Evolutionary conservation across 2,888 invertebrate genomes (phyloP).

Genomic region (Drosophila nr. fundita): DNA sequence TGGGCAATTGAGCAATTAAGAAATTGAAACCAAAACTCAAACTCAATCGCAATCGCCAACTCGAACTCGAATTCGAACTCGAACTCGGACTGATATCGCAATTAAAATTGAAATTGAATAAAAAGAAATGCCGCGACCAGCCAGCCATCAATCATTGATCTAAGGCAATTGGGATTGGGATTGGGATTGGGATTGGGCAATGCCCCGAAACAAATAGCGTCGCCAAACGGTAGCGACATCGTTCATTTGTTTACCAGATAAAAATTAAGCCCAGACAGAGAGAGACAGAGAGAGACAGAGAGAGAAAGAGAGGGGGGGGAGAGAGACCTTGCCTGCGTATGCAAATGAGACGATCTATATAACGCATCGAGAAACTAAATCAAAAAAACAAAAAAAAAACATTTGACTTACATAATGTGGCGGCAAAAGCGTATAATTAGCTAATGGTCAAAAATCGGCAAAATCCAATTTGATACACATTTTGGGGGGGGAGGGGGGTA

Average conservation of each 20-base stretch:
- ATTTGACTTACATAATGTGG: constrained; percentile 41
- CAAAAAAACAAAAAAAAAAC: not conserved
- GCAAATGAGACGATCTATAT: constrained; percentile 39
- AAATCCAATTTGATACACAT: constrained; percentile 45
- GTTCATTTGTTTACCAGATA: constrained; percentile 31
- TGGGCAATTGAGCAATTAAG: constrained; percentile 37
- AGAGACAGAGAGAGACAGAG: not conserved
- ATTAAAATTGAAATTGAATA: constrained; percentile 27
- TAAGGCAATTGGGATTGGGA: constrained; percentile 51
- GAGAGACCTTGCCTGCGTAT: constrained; percentile 9
- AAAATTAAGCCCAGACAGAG: constrained; percentile 9
- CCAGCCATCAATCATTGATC: constrained; percentile 53
- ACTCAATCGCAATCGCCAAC: constrained; percentile 1
- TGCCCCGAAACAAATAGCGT: constrained; percentile 54
- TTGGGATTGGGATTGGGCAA: constrained; percentile 32
- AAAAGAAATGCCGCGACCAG: constrained; percentile 63
- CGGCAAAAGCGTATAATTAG: constrained; percentile 48
- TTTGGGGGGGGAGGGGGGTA: constrained; percentile 43
- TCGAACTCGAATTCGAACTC: not conserved
- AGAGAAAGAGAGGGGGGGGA: not conserved
- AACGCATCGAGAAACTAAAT: constrained; percentile 36
- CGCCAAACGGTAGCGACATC: constrained; percentile 68
- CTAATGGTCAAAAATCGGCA: constrained; percentile 45
- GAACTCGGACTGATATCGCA: constrained; percentile 23
- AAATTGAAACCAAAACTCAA: constrained; percentile 16